Base-by-base conservation (phyloP, 1,140 invertebrate species). In the Meloidogyne floridensis region DNA sequence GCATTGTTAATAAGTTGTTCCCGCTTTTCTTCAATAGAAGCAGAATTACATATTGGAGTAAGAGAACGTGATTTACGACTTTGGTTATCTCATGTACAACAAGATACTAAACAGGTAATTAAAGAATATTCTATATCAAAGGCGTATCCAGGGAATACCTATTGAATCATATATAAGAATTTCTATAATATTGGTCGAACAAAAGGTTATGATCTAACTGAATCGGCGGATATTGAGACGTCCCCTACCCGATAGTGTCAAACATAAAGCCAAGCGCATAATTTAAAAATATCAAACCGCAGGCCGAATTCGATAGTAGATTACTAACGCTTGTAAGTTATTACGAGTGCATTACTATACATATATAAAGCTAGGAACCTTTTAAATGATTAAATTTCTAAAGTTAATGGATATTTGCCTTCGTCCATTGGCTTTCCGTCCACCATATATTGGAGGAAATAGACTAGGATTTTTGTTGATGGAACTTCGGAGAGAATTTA, bases 401-500 rank as follows among this genome's bases (percentile, higher is more conserved):
- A 9, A 90, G 87, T 77, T 89, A 20, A 85, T 89, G 6, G 87
- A 88, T 3, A 42, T 90, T 15, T 89, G 82, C 65, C 70, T 81
- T 65, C 82, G 82, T 15, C 88, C 88, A 13, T 77, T 90, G 84
- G 84, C 89, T 7, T 89, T 86, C 79, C 82, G 88, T 54, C 88
- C 88, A 15, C 84, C 88, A 20, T 89, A 85, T 72, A 51, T 89
- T n/a, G 88, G 88, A 42, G 88, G 89, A 0, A 89, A 89, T 80
- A 84, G 88, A 0, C 72, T 89, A 2, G 88, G 88, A 15, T 74
- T 90, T 43, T 85, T 89, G 78, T 75, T 89, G 2, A 89, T 89
- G 88, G 88, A 90, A 71, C 79, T 89, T 15, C 77, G 88, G 42
- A 11, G 89, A 75, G 89, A 89, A 77, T 90, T 89, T 72, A 85